Evolutionary conservation across 2,888 invertebrate species (phyloP).

Genomic region (Apodemia zela): DNA sequence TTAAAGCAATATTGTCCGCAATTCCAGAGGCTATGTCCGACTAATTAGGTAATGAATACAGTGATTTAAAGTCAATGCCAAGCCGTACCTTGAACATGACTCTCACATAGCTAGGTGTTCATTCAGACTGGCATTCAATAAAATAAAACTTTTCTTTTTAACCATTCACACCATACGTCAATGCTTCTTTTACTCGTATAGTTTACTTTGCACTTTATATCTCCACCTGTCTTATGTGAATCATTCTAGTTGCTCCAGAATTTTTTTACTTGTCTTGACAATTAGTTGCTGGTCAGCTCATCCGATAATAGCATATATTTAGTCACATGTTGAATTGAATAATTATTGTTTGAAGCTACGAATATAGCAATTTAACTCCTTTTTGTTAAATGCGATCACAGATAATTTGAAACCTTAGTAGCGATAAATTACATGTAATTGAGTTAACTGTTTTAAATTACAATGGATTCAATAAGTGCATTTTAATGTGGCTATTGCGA

Average conservation of each 20-base stretch:
- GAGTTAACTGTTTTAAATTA: conserved; percentile 43
- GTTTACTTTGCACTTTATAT: not conserved
- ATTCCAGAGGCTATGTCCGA: conserved; percentile 16
- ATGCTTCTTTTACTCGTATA: conserved; percentile 11
- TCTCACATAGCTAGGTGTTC: conserved; percentile 27
- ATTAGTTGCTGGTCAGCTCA: conserved; percentile 39
- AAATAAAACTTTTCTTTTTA: conserved; percentile 10
- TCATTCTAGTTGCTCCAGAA: conserved; percentile 1
- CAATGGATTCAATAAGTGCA: conserved; percentile 43
- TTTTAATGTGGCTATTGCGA: conserved; percentile 30
- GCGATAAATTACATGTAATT: conserved; percentile 44
- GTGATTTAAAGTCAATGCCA: conserved; percentile 44
- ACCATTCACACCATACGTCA: conserved; percentile 10
- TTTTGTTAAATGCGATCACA: conserved; percentile 48
- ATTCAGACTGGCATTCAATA: conserved; percentile 37
- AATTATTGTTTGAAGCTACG: conserved; percentile 48
- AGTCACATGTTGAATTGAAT: conserved; percentile 51
- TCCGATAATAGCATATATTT: conserved; percentile 63
- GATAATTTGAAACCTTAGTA: conserved; percentile 43
- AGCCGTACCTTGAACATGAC: conserved; percentile 25
- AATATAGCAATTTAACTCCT: conserved; percentile 49
- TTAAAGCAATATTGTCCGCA: conserved; percentile 2
- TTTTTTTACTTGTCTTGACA: conserved; percentile 9
- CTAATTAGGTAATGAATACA: conserved; percentile 51
- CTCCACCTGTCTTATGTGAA: conserved; percentile 11